phyloP scores from a whole-genome alignment of 2,888 invertebrate genomes.

The Pristionchus mayeri region DNA sequence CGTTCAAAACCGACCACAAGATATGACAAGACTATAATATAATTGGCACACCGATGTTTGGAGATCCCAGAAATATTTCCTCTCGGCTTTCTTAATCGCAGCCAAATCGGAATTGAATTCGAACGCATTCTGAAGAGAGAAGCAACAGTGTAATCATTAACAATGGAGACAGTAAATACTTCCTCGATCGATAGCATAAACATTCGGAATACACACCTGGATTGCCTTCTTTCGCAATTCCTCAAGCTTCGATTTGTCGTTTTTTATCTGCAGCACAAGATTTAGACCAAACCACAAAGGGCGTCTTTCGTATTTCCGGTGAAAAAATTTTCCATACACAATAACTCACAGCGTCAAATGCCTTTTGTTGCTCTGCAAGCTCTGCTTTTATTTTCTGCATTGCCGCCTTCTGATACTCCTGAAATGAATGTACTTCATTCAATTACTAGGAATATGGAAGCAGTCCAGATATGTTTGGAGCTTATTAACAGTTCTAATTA shows the following conservation, averaged over 20 bases:
- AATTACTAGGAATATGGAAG: too few relatives aligned
- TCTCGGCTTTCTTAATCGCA: conserved; percentile 83
- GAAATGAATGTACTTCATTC: too few relatives aligned
- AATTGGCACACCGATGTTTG: conserved; percentile 81
- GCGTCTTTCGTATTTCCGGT: too few relatives aligned
- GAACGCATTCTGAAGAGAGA: conserved; percentile 81
- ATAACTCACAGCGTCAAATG: conserved; percentile 76
- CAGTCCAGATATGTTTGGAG: neutral
- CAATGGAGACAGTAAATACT: neutral
- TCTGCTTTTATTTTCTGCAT: conserved; percentile 77
- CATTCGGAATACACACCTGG: conserved; percentile 69
- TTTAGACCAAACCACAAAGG: too few relatives aligned
- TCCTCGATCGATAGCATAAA: conserved; percentile 13
- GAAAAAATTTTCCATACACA: too few relatives aligned
- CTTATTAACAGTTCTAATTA: neutral
- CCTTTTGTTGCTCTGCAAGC: conserved; percentile 77
- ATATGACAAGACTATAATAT: neutral
- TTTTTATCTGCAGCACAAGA: conserved; percentile 59
- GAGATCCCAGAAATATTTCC: conserved; percentile 90
- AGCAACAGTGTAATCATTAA: too few relatives aligned
- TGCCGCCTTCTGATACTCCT: conserved; percentile 61
- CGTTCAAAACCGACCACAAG: neutral
- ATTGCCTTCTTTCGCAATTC: conserved; percentile 88
- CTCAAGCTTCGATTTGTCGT: conserved; percentile 76
- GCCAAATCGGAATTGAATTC: conserved; percentile 86